These are phyloP conservation scores for Drosophila truncata DNA, from an alignment of 1,140 invertebrate genomes.

Conservation along the genomic window DNA sequence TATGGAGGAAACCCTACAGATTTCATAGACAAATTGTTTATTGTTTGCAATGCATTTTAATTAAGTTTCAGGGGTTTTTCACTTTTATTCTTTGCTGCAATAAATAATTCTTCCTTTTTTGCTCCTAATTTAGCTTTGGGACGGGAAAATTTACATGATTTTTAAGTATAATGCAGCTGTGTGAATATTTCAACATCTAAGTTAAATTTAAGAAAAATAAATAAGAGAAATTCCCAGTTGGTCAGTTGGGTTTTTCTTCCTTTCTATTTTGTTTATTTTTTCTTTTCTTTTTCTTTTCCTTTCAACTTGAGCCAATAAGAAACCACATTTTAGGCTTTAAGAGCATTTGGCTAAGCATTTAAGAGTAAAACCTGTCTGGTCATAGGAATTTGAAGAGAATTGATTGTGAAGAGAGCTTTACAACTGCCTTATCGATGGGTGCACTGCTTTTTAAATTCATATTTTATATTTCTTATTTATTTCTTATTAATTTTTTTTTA, in stretches of 20 bases:
- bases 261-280: background rate
- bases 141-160: constrained; percentile 30
- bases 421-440: constrained; percentile 41
- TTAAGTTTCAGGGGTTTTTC: constrained; percentile 11
- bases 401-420: constrained; percentile 3
- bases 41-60: constrained; percentile 50
- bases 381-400: constrained; percentile 1
- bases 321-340: background rate
- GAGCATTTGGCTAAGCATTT: background rate
- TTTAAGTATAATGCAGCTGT: constrained; percentile 22
- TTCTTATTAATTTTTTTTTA: too few species aligned
- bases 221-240: background rate
- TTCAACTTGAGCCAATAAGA: constrained; percentile 30
- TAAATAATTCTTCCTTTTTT: constrained; percentile 37
- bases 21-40: constrained; percentile 44
- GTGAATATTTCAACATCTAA: constrained; percentile 2
- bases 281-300: background rate
- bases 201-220: background rate
- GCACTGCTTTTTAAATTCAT: constrained; percentile 2
- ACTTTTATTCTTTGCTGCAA: constrained; percentile 2
- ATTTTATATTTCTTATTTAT: too few species aligned
- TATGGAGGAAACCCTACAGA: constrained; percentile 18
- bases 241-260: background rate
- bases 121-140: constrained; percentile 11
- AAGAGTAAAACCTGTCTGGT: background rate